Conservation (phyloP, 2,797 vertebrate genomes). For the Serranus cabrilla region DNA sequence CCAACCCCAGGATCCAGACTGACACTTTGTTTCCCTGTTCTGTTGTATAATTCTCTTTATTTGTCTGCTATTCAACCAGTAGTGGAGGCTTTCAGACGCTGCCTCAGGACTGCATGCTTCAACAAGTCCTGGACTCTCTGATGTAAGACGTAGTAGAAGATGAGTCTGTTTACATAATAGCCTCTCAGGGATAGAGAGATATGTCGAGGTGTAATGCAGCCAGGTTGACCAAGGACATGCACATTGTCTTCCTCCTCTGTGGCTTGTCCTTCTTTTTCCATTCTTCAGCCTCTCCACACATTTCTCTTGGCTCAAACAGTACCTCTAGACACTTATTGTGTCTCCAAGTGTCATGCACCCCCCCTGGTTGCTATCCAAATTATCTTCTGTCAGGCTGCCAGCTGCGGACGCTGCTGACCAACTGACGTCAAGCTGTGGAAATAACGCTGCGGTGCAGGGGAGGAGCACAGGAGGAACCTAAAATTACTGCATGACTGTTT, state of each 20-base stretch:
- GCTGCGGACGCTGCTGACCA: slow-evolving; percentile 46
- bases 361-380: slow-evolving; percentile 3
- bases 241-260: background rate
- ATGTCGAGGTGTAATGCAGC: slow-evolving; percentile 11
- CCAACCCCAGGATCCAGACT: slow-evolving; percentile 31
- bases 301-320: background rate
- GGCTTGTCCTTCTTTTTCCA: too few relatives aligned
- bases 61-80: slow-evolving; percentile 35
- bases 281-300: too few relatives aligned
- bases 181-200: slow-evolving; percentile 30
- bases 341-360: slow-evolving; percentile 9
- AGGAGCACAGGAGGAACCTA: slow-evolving; percentile 57
- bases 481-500: slow-evolving; percentile 66
- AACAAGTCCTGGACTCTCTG: slow-evolving; percentile 41
- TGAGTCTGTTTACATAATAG: slow-evolving; percentile 55
- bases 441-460: slow-evolving; percentile 66
- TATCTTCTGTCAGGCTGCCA: slow-evolving; percentile 49
- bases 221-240: slow-evolving; percentile 13
- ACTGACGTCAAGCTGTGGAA: slow-evolving; percentile 73
- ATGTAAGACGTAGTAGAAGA: slow-evolving; percentile 40
- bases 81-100: slow-evolving; percentile 51
- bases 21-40: slow-evolving; percentile 21
- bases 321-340: slow-evolving; percentile 5
- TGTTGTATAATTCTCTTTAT: slow-evolving; percentile 46
- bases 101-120: slow-evolving; percentile 48